Base-by-base conservation (phyloP, 2,113 vertebrate species). In the Gopherus evgoodei region DNA sequence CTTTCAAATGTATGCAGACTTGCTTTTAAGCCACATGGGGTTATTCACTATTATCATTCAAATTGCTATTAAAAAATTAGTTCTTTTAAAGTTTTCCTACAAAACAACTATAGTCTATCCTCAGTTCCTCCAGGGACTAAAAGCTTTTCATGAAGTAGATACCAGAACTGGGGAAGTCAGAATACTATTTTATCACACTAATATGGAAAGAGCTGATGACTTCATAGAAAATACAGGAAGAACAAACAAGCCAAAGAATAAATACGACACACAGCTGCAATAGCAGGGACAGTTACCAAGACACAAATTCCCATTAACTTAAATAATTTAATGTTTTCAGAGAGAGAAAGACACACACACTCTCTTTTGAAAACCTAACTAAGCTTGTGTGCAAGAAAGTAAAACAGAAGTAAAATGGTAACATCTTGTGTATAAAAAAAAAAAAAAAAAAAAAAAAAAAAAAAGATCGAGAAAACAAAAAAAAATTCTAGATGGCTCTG, bases 211-310 rank as follows among this genome's bases (percentile, higher is more conserved):
- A 86, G 78, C 88, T 87, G 90, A 38, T 1, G 4, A 86, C 59
- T 91, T 93, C 87, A 91, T 35, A 80, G 95, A 90, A 96, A 94
- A 90, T 59, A 81, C 90, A 90, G 93, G 80, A 76, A 56, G 69
- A 75, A 94, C n/a, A 90, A 90, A 90, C 92, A 96, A 90, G 93
- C 79, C 88, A 91, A 93, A 91, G 82, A 84, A 65, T 93, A 94
- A 89, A 52, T 56, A 84, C 85, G 76, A 79, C 47, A 62, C 50
- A 81, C 59, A 53, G 82, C 76, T 95, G 62, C 3, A 35, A 27
- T 22, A 72, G 1, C 35, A 0, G 27, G 75, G 75, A 86, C 31
- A 75, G 75, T 47, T 82, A 50, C 65, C 65, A 85, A 38, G 50
- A 29, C 38, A 86, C 49, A 57, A 53, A 31, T 42, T 83, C 31